Percentiles rank a stretch among this genome's conserved stretches.
phyloP scores from a whole-genome alignment of 2,113 vertebrate genomes.

The Psammodynastes pulverulentus region DNA sequence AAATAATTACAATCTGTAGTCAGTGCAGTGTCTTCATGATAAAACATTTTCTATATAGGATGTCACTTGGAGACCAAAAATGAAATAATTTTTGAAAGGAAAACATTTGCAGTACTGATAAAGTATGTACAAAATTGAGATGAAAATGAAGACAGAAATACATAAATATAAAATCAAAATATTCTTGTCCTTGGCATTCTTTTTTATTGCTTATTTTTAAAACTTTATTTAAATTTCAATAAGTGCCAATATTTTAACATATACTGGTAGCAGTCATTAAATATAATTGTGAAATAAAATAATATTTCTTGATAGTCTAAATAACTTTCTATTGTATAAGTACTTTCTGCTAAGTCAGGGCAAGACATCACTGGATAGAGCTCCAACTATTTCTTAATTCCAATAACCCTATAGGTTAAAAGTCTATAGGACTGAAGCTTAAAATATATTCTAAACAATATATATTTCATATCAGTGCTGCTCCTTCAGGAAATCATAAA shows the following conservation, averaged over 20 bases:
- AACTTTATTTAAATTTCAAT: background rate
- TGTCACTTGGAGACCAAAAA: background rate
- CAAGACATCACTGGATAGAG: background rate
- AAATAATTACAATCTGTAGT: slow-evolving; percentile 17
- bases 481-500: background rate
- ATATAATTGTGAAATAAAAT: background rate
- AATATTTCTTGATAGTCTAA: background rate
- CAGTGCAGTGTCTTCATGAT: slow-evolving; percentile 3
- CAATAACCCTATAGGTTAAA: background rate
- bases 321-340: slow-evolving; percentile 3
- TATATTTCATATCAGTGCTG: background rate
- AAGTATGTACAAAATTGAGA: background rate
- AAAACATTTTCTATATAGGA: background rate
- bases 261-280: background rate
- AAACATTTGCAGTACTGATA: slow-evolving; percentile 1
- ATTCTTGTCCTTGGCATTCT: background rate
- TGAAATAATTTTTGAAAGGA: background rate
- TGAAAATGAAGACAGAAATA: background rate
- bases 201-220: slow-evolving; percentile 1
- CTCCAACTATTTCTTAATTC: background rate
- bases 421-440: background rate
- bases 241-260: background rate
- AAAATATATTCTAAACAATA: background rate
- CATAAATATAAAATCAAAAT: background rate
- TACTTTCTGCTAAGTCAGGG: background rate